Evolutionary conservation across 2,113 vertebrate species (phyloP), one percentile per base, ranked within the genome.

Genomic region (Spilogale gracilis): DNA sequence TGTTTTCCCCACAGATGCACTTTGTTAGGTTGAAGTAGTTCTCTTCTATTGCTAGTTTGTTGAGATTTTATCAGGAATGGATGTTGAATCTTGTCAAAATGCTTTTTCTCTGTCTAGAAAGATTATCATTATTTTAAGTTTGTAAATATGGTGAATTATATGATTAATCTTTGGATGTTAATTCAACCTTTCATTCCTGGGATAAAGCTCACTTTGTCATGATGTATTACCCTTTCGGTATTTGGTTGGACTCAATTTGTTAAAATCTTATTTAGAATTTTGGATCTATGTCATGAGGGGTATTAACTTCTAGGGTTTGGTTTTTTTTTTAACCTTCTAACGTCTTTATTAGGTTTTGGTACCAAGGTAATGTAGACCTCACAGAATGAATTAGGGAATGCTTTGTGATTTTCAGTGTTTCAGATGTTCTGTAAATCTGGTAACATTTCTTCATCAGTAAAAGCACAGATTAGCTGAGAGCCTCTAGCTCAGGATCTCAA

Each of bases 261-360:
- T 45, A 89, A 83, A 78, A 56, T n/a, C 60, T 83, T 74, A 13
- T 83, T 83, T 96, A 79, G 69, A 88, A 84, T 91, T 95, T 93
- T 58, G 16, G 45, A 79, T 73, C n/a, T 79, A 25, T 81, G 23
- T 97, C 58, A 76, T 18, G 13, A 79, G 50, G 38, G 27, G 65
- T 89, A 79, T 79, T 60, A 80, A 12, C 38, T 48, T 86, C 50
- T 6, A 65, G 45, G 23, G 21, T 5, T 50, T 86, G 81, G 73
- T 67, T 56, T 18, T 56, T 14, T 50, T 80, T 92, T 82, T 69
- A 50, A 5, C 58, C 45, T 58, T n/a, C 79, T 80, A 69, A 79
- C 61, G 7, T 71, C 61, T 81, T 43, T 90, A 27, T 71, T 87
- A 81, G 67, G 23, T 91, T 95, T 91, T 91, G 45, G 71, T 78